phyloP scores from a whole-genome alignment of 1,140 invertebrate species.

The Pseudoatta argentina region DNA sequence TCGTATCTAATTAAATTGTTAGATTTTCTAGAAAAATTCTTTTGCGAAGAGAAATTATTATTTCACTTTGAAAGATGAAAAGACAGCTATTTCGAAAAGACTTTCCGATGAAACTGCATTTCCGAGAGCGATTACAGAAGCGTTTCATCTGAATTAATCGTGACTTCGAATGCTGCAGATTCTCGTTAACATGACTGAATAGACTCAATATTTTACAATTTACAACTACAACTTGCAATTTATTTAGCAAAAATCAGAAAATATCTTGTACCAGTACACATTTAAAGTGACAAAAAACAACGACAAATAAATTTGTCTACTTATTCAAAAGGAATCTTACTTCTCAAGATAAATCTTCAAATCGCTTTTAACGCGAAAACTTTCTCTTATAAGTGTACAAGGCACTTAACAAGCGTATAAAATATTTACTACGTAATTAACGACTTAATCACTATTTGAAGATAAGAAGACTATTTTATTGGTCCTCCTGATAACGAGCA shows the following conservation, averaged over 20 bases:
- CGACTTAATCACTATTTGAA: constrained; percentile 13
- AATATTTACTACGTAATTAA: constrained; percentile 22
- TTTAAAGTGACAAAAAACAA: constrained; percentile 13
- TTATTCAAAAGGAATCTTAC: not conserved
- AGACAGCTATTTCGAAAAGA: not conserved
- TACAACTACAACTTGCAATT: constrained; percentile 1
- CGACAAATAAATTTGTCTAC: not conserved
- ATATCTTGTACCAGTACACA: not conserved
- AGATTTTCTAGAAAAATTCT: not conserved
- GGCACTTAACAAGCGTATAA: constrained; percentile 1
- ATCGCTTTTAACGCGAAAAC: not conserved
- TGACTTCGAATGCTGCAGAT: not conserved
- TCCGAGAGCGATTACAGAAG: not conserved
- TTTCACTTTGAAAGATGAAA: not conserved
- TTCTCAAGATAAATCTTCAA: not conserved
- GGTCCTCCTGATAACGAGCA: not conserved
- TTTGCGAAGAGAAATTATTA: not conserved
- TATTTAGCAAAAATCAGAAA: not conserved
- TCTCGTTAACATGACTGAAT: not conserved
- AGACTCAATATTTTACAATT: constrained; percentile 22
- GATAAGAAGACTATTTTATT: constrained; percentile 29
- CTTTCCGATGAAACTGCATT: not conserved
- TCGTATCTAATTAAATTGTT: too few species aligned
- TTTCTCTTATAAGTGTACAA: not conserved
- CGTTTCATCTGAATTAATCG: constrained; percentile 16